These are phyloP conservation scores for Neodiprion fabricii DNA, from an alignment of 1,140 invertebrate species.

Conservation along the genomic window DNA sequence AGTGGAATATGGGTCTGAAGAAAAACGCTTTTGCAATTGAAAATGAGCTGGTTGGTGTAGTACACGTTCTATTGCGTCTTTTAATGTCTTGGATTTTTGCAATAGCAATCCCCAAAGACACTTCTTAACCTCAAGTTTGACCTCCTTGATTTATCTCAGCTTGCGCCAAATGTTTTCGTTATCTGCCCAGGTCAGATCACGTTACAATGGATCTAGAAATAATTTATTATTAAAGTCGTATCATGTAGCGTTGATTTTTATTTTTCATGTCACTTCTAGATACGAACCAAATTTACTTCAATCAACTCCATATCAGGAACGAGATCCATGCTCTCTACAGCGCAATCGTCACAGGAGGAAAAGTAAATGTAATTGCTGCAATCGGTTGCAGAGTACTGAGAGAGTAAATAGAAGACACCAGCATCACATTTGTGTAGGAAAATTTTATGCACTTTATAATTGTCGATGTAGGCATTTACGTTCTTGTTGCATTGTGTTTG, in stretches of 20 bases:
- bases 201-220: background rate
- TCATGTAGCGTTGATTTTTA: background rate
- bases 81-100: too few species aligned
- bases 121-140: too few species aligned
- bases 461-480: background rate
- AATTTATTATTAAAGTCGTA: background rate
- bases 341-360: background rate
- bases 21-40: too few species aligned
- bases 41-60: too few species aligned
- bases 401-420: background rate
- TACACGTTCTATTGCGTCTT: too few species aligned
- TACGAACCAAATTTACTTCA: constrained; percentile 18
- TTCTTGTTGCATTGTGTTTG: background rate
- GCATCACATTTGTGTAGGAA: background rate
- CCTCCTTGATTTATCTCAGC: too few species aligned
- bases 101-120: too few species aligned
- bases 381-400: background rate
- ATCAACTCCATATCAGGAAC: constrained; percentile 10
- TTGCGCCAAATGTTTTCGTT: too few species aligned
- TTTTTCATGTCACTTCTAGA: background rate
- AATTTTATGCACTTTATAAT: background rate
- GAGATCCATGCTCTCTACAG: background rate
- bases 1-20: too few species aligned
- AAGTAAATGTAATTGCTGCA: background rate
- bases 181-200: too few species aligned